These are phyloP conservation scores for Passerina amoena DNA, from an alignment of 2,113 vertebrate species.

Conservation along the genomic window DNA sequence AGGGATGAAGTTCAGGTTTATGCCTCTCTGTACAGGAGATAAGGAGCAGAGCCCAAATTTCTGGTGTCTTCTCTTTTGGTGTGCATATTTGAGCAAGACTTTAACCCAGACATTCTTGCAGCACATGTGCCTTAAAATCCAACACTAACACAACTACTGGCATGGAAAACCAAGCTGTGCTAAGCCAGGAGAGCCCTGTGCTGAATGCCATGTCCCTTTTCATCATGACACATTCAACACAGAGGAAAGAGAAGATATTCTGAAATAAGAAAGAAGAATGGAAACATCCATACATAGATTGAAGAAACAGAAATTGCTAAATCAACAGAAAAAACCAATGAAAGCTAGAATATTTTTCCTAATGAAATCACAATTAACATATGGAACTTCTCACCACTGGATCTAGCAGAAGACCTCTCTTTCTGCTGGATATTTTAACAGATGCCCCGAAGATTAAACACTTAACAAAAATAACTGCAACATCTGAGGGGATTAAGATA, in stretches of 20 bases:
- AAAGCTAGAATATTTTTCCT: neutral
- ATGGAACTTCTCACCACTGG: neutral
- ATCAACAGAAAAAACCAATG: neutral
- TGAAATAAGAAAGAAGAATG: neutral
- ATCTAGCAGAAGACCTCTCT: neutral
- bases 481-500: neutral
- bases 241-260: neutral
- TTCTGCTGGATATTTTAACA: neutral
- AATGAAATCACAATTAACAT: neutral
- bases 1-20: neutral
- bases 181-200: neutral
- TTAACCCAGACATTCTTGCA: neutral
- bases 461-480: neutral
- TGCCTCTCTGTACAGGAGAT: neutral
- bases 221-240: neutral
- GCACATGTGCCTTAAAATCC: neutral
- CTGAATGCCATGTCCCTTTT: neutral
- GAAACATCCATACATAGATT: neutral
- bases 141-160: neutral
- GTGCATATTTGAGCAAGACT: neutral
- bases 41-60: neutral
- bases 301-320: neutral
- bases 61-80: neutral
- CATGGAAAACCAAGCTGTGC: neutral
- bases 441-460: neutral